Conservation (phyloP, 2,888 invertebrate genomes). For the Ochropleura plecta region DNA sequence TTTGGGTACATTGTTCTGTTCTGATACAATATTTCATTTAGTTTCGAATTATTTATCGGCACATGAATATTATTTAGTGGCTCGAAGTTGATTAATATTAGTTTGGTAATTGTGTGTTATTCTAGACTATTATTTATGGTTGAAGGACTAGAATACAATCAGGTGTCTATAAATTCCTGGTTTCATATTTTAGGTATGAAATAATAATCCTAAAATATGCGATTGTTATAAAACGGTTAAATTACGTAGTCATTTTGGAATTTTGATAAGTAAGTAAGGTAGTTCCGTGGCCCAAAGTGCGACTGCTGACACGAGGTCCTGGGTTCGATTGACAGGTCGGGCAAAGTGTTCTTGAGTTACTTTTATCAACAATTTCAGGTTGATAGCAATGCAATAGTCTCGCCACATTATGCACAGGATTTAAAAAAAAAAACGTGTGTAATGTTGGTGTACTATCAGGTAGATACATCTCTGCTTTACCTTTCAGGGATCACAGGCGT, state of each 20-base stretch:
- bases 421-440: no score
- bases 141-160: slow-evolving; percentile 33
- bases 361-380: no score
- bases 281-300: no score
- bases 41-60: slow-evolving; percentile 53
- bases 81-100: slow-evolving; percentile 43
- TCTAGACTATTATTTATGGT: slow-evolving; percentile 30
- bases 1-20: slow-evolving; percentile 44
- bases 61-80: slow-evolving; percentile 49
- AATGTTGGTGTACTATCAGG: no score
- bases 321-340: no score
- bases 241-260: neutral
- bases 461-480: no score
- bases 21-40: slow-evolving; percentile 44
- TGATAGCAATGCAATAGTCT: no score
- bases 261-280: neutral
- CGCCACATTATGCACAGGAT: no score
- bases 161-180: slow-evolving; percentile 28
- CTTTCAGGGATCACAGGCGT: no score
- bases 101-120: slow-evolving; percentile 36
- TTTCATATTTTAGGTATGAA: slow-evolving; percentile 23
- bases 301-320: no score
- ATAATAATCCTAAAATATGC: slow-evolving; percentile 11
- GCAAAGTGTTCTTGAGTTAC: no score
- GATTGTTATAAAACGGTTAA: neutral